Evolutionary conservation across 1,140 invertebrate genomes (phyloP).

Genomic region (Mycetomoellerius zeteki): DNA sequence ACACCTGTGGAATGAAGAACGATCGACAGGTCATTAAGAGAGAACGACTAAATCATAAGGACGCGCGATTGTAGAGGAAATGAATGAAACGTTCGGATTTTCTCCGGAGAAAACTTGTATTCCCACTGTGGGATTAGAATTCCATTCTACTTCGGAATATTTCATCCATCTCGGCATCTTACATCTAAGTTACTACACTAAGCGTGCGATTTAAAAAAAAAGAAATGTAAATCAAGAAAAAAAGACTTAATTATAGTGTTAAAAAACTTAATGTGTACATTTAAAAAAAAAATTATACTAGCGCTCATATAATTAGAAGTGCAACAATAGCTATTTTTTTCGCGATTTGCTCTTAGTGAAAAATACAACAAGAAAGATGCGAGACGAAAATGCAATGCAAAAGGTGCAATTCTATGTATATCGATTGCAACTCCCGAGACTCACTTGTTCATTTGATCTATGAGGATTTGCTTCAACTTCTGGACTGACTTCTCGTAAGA

Average conservation of each 20-base stretch:
- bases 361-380: neutral
- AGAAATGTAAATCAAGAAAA: neutral
- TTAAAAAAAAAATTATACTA: neutral
- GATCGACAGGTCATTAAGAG: slow-evolving; percentile 67
- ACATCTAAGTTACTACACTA: neutral
- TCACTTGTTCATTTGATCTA: slow-evolving; percentile 88
- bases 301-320: neutral
- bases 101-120: neutral
- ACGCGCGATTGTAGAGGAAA: slow-evolving; percentile 55
- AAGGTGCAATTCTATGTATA: neutral
- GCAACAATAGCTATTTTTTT: neutral
- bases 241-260: neutral
- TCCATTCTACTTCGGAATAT: slow-evolving; percentile 24
- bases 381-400: neutral
- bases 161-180: slow-evolving; percentile 41
- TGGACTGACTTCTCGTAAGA: slow-evolving; percentile 93
- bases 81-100: slow-evolving; percentile 56
- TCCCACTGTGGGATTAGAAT: neutral
- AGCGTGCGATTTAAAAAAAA: neutral
- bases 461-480: slow-evolving; percentile 90
- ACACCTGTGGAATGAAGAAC: slow-evolving; percentile 52
- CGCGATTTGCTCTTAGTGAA: neutral
- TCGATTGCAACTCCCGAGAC: slow-evolving; percentile 32
- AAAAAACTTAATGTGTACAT: neutral
- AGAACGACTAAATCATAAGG: slow-evolving; percentile 62